Base-by-base conservation (phyloP, 2,113 vertebrate species). In the Microcebus ravelobensis region DNA sequence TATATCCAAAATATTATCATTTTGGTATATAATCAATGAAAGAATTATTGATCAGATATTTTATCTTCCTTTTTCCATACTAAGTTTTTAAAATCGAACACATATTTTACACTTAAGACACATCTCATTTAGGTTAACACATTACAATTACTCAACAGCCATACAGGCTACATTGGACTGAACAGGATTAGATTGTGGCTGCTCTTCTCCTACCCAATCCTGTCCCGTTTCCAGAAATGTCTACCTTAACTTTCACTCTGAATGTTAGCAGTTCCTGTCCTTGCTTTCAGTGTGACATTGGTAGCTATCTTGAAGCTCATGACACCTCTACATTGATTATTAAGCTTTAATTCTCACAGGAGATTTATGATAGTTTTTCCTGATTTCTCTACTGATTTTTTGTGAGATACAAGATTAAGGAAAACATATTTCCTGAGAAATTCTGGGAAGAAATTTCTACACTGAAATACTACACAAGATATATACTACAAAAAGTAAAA, bases 31-130 rank as follows among this genome's bases (percentile, higher is more conserved):
- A 84, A 85, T 71, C 59, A 84, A 29, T 93, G 20, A 12, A 45
- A 91, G n/a, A 81, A 96, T 76, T 91, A 80, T 81, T 68, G 55
- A 34, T 67, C 36, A 88, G 12, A 18, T 91, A 84, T 45, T 96
- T 95, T 57, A 55, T 18, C 79, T 93, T 90, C 42, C 39, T 65
- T 80, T 77, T 57, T 42, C 23, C 52, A 68, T 80, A 79, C 13
- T 55, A 80, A 59, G 15, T 90, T 27, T 81, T 90, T 45, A 70
- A 91, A 93, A 45, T 55, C 79, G 18, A 34, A 68, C 36, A 42
- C 12, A 20, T 65, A 52, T 67, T 80, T 94, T 94, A 67, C 1
- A 25, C n/a, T 57, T 90, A 71, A 0, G 71, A 29, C 39, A 48
- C 6, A 36, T 65, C 31, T 84, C 21, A 34, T 70, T 92, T 45